These are phyloP conservation scores for Tubulanus polymorphus DNA, from an alignment of 2,888 invertebrate genomes.

Conservation along the genomic window DNA sequence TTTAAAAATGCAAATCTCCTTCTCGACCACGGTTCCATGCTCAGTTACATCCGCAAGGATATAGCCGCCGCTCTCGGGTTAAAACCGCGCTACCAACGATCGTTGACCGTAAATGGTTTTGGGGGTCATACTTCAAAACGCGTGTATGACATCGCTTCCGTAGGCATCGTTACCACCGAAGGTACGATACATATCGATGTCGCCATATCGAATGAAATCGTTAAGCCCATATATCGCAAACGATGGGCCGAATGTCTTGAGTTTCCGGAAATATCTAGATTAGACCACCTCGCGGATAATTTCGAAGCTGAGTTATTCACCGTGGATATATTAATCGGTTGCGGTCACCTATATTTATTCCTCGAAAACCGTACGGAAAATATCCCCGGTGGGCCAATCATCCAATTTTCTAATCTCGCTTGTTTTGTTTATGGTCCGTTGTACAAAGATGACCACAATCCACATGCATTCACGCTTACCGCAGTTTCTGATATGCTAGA, in stretches of 20 bases:
- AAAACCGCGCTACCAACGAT: not conserved
- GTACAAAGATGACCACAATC: not conserved
- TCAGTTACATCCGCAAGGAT: not conserved
- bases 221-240: not conserved
- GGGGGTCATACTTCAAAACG: not conserved
- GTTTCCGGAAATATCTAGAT: not conserved
- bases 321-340: not conserved
- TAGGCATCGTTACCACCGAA: not conserved
- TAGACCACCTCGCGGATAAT: not conserved
- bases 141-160: not conserved
- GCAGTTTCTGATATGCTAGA: not conserved
- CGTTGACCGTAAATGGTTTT: not conserved
- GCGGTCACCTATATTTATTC: not conserved
- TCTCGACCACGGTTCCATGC: not conserved
- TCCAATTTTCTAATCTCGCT: not conserved
- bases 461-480: not conserved
- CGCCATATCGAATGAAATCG: not conserved
- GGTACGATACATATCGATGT: not conserved
- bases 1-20: not conserved
- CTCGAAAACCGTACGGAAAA: not conserved
- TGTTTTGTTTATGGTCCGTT: not conserved
- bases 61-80: not conserved
- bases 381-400: not conserved
- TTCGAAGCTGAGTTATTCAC: not conserved
- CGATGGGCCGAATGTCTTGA: not conserved